These are phyloP conservation scores for Coendou prehensilis DNA, from an alignment of 2,797 vertebrate genomes.

Conservation along the genomic window DNA sequence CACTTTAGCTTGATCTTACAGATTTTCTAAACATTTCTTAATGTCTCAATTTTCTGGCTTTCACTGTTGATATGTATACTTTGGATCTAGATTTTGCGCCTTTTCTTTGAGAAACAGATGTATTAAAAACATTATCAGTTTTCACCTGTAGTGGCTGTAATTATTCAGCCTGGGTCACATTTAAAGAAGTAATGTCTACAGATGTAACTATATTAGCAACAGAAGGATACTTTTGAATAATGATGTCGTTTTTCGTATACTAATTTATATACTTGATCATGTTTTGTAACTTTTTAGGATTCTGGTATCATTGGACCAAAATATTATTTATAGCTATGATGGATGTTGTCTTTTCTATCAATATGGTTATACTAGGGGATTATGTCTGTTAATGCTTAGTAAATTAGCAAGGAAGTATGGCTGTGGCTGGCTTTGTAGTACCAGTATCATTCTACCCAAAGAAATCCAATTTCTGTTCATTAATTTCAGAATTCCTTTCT, in stretches of 20 bases:
- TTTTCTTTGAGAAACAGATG: neutral
- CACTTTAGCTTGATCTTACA: neutral
- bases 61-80: neutral
- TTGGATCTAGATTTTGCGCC: conserved; percentile 26
- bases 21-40: neutral
- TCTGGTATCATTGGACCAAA: conserved; percentile 52
- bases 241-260: conserved; percentile 12
- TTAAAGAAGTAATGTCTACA: neutral
- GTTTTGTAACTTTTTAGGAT: conserved; percentile 7
- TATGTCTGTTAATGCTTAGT: conserved; percentile 43
- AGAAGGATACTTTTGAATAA: neutral
- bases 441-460: neutral
- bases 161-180: conserved; percentile 23
- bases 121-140: conserved; percentile 48
- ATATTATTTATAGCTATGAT: neutral
- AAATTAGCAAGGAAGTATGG: conserved; percentile 45
- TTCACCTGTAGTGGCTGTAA: neutral
- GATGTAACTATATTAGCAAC: neutral
- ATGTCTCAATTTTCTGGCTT: conserved; percentile 23
- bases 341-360: conserved; percentile 37
- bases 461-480: conserved; percentile 71
- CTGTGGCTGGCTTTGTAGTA: conserved; percentile 53
- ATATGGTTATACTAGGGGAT: conserved; percentile 36
- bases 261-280: neutral
- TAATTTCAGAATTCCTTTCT: conserved; percentile 80